A percentile compares a stretch with the other conserved stretches of the same genome.
phyloP scores from a whole-genome alignment of 2,113 vertebrate species.

The Calidris pygmaea region DNA sequence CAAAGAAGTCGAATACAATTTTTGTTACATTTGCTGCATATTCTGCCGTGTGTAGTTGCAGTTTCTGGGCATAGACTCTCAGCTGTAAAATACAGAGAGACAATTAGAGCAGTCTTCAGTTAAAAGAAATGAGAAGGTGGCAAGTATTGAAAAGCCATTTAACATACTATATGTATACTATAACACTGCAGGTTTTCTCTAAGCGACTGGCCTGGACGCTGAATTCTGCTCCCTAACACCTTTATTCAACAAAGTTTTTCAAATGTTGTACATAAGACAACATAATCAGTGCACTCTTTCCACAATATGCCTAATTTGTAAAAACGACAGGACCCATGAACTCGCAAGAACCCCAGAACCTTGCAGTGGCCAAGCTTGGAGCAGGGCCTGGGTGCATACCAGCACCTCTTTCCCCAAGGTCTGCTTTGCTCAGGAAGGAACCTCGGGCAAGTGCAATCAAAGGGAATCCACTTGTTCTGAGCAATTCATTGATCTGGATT shows the following conservation, averaged over 20 bases:
- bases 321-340: not conserved
- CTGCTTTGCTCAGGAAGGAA: not conserved
- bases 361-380: not conserved
- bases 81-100: constrained; percentile 78
- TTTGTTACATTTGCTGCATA: constrained; percentile 88
- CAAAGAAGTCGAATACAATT: constrained; percentile 89
- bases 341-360: not conserved
- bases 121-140: not conserved
- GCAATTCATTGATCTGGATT: not conserved
- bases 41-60: constrained; percentile 82
- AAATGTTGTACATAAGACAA: not conserved
- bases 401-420: not conserved
- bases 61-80: constrained; percentile 88
- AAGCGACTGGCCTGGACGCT: not conserved
- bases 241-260: not conserved
- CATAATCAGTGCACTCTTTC: not conserved
- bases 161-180: not conserved
- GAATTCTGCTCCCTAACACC: not conserved
- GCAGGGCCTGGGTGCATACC: not conserved
- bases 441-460: not conserved
- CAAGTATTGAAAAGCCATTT: not conserved
- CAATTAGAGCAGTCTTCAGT: not conserved
- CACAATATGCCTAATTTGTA: not conserved
- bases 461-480: not conserved
- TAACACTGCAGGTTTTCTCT: not conserved